Conservation (phyloP, 2,888 invertebrate species). For the Caradrina kadenii region DNA sequence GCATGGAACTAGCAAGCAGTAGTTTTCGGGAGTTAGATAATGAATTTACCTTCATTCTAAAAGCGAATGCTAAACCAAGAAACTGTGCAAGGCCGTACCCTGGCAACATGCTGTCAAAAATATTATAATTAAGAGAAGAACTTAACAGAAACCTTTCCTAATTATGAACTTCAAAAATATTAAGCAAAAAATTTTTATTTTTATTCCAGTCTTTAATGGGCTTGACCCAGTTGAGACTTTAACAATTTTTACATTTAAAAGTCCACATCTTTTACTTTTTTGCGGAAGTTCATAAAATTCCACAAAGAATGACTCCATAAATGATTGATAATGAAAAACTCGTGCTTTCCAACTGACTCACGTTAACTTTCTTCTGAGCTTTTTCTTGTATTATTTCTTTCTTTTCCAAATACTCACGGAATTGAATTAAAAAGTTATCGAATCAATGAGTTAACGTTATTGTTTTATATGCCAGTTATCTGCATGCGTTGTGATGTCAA, state of each 20-base stretch:
- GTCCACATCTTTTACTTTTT: slow-evolving; percentile 52
- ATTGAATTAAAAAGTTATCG: slow-evolving; percentile 12
- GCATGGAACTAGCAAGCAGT: too few relatives aligned
- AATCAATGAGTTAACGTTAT: slow-evolving; percentile 14
- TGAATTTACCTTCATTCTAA: too few relatives aligned
- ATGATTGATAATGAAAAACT: slow-evolving; percentile 63
- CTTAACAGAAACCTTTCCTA: slow-evolving; percentile 45
- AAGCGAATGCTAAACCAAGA: neutral
- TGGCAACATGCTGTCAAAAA: slow-evolving; percentile 17
- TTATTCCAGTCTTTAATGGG: slow-evolving; percentile 54
- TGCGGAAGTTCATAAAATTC: slow-evolving; percentile 42
- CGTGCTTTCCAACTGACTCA: slow-evolving; percentile 28
- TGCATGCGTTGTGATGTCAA: neutral
- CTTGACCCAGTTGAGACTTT: slow-evolving; percentile 57
- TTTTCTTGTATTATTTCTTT: slow-evolving; percentile 35
- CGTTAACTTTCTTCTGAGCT: slow-evolving; percentile 31
- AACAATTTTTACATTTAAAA: slow-evolving; percentile 55
- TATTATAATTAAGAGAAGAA: slow-evolving; percentile 23
- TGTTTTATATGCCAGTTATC: neutral
- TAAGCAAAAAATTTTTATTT: slow-evolving; percentile 46
- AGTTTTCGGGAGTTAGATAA: too few relatives aligned
- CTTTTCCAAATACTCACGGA: slow-evolving; percentile 4
- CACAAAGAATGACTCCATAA: slow-evolving; percentile 48
- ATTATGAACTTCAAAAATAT: slow-evolving; percentile 59
- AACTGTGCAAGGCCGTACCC: neutral